Base-by-base conservation (phyloP, 2,113 vertebrate genomes). In the Plecotus auritus region DNA sequence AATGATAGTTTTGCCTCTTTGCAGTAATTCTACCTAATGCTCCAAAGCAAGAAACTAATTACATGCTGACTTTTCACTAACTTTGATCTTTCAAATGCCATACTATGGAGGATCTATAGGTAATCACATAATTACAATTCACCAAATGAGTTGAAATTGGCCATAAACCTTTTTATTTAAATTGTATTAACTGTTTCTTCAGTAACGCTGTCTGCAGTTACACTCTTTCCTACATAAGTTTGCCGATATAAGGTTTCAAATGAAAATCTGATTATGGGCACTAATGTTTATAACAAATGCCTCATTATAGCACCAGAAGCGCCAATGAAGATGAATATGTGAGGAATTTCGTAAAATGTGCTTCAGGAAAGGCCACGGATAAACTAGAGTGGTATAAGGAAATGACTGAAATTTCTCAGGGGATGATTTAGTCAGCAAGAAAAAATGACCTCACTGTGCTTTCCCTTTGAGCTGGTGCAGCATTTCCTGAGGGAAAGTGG, bases 21-120 rank as follows among this genome's bases (percentile, higher is more conserved):
- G 98, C 97, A 98, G 98, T 99, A 99, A 99, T 98, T 98, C 98
- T 98, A 98, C 98, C 98, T 99, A 98, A 99, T 98, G 98, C 98
- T 98, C 97, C 98, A 98, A 98, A 99, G 98, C 98, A 98, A 98
- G 97, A 99, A 99, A 98, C 98, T 99, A 99, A 99, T 99, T 98
- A 99, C 98, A 98, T 98, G 98, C 98, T 98, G 98, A 98, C 98
- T 99, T 98, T 98, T 98, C 97, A 93, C 98, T 98, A 99, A 98
- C 98, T 99, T 99, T 98, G 98, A 98, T 99, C 98, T 99, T 98
- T 98, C 94, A 97, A 98, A 98, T 97, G 97, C 91, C 96, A 95
- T 97, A 97, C 94, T 96, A 98, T 98, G 97, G 97, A 98, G 97
- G 97, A 98, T 98, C 98, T 98, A 98, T 98, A 99, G 98, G 98